These are phyloP conservation scores for Callimorpha dominula DNA, from an alignment of 2,888 invertebrate genomes.

Conservation along the genomic window DNA sequence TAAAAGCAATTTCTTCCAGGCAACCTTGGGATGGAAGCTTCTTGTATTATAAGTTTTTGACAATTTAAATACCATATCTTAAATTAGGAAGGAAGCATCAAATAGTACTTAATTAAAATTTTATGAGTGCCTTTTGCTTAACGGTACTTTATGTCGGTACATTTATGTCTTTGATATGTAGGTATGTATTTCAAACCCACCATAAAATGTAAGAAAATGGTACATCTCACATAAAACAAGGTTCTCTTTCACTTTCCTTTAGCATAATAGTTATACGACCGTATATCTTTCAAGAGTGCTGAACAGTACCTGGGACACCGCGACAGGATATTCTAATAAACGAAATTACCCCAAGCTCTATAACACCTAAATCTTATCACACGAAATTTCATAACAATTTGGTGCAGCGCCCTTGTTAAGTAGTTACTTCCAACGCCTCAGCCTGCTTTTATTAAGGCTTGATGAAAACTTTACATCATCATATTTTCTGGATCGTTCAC, in stretches of 20 bases:
- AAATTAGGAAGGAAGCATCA: not conserved
- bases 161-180: not conserved
- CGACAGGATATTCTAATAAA: constrained; percentile 42
- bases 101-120: not conserved
- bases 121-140: not conserved
- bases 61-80: not conserved
- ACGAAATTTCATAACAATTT: constrained; percentile 60
- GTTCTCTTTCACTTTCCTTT: constrained; percentile 28
- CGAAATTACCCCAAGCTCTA: constrained; percentile 37
- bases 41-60: not conserved
- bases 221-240: constrained; percentile 46
- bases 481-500: constrained; percentile 83
- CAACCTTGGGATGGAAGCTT: not conserved
- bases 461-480: constrained; percentile 83
- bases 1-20: no score
- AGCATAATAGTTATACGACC: constrained; percentile 39
- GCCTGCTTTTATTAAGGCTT: constrained; percentile 72
- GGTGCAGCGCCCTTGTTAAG: constrained; percentile 54
- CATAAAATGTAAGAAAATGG: constrained; percentile 34
- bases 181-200: constrained; percentile 27
- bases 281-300: constrained; percentile 13
- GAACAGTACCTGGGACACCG: constrained; percentile 18
- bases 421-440: constrained; percentile 48
- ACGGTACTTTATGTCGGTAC: not conserved
- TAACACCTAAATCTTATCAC: constrained; percentile 45